Evolutionary conservation across 2,113 vertebrate species (phyloP), one percentile per base, ranked within the genome.

Genomic region (Symphodus melops): DNA sequence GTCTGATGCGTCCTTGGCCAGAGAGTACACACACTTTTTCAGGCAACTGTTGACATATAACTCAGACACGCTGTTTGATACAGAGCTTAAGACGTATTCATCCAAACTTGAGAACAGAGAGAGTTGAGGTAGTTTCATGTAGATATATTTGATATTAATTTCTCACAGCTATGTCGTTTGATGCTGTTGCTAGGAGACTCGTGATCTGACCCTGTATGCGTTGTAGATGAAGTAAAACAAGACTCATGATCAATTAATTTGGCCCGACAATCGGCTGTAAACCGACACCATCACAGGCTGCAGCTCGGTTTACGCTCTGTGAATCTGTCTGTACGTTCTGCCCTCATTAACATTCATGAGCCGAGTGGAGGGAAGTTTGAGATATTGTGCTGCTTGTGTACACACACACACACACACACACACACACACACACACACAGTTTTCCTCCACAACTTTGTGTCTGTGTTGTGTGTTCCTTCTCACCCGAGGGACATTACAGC

Each of bases 401-500:
- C 82, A 80, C 63, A 68, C 28, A 79, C 28, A 28, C 28, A 28
- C 28, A 28, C 28, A 28, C 28, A 28, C 28, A 28, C 28, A 28
- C 28, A 28, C 28, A 28, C 28, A 28, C 28, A 28, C 28, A 28
- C 28, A 28, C 28, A 33, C 28, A 33, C 71, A 70, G 79, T 81
- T 74, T 49, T 28, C 62, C 65, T 57, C 57, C 37, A 72, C 58
- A 86, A 85, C 66, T 84, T 62, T 84, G 85, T 87, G 72, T 75
- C 14, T 19, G 68, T 59, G 67, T 56, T 75, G 62, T 77, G 77
- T 87, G 83, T 79, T 60, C 33, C 65, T 72, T 78, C 72, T 75
- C 66, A 86, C 93, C 88, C 89, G 68, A 77, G 92, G 93, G 92
- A 93, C 90, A 84, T 81, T 75, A 82, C 82, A 89, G 86, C 88